Percentiles rank a stretch among this genome's conserved stretches.
These are phyloP conservation scores for Sipunculus nudus DNA, from an alignment of 2,888 invertebrate genomes.

Conservation along the genomic window DNA sequence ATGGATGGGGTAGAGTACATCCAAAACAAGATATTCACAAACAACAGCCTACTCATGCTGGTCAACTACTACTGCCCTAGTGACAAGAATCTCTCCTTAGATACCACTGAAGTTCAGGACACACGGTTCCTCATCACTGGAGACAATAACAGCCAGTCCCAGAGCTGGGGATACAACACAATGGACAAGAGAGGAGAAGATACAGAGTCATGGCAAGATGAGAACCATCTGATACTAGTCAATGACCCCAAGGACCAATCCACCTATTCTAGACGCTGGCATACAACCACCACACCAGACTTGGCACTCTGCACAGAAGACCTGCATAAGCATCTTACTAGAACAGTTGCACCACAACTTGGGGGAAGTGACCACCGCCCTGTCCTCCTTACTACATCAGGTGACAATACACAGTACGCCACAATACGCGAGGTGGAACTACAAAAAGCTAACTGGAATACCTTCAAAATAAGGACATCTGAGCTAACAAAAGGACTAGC, in stretches of 20 bases:
- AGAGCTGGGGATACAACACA: constrained; percentile 29
- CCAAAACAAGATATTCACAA: constrained; percentile 12
- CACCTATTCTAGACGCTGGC: constrained; percentile 22
- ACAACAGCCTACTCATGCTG: constrained; percentile 4
- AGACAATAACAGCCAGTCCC: constrained; percentile 33
- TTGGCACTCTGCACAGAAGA: constrained; percentile 16
- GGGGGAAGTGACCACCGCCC: too few species aligned
- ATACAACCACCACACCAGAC: constrained; percentile 23
- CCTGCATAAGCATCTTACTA: neutral
- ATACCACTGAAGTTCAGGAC: constrained; percentile 23
- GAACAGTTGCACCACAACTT: too few species aligned
- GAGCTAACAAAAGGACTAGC: constrained; percentile 1
- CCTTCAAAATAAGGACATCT: neutral
- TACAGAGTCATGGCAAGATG: constrained; percentile 30
- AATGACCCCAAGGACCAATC: constrained; percentile 17
- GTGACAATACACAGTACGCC: neutral
- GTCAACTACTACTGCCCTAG: constrained; percentile 21
- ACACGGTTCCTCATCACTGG: constrained; percentile 17
- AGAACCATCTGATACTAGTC: constrained; percentile 22
- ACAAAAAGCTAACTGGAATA: constrained; percentile 3
- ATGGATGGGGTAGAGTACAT: too few species aligned
- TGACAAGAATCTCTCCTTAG: constrained; percentile 28
- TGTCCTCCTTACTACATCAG: too few species aligned
- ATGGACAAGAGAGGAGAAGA: constrained; percentile 26
- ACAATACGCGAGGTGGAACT: constrained; percentile 9